These are phyloP conservation scores for Reticulitermes lucifugus DNA, from an alignment of 2,888 invertebrate genomes.

Conservation along the genomic window DNA sequence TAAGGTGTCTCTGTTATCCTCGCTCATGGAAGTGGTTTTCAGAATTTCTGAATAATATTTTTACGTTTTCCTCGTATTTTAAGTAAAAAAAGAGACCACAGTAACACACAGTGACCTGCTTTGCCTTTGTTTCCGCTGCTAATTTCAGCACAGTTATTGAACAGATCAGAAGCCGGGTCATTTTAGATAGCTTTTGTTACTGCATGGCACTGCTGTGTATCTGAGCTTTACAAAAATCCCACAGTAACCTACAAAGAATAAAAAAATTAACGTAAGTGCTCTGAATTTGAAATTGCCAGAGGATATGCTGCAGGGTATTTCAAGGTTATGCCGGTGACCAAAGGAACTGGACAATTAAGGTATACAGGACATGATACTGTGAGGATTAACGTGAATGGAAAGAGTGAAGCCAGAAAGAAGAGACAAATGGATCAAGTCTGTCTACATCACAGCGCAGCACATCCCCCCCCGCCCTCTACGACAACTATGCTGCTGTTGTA, in stretches of 20 bases:
- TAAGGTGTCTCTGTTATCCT: no score
- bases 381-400: neutral
- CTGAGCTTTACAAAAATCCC: no score
- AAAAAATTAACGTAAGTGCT: neutral
- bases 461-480: neutral
- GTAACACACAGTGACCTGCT: no score
- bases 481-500: slow-evolving; percentile 22
- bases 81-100: no score
- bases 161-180: no score
- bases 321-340: neutral
- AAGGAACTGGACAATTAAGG: neutral
- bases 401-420: slow-evolving; percentile 13
- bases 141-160: no score
- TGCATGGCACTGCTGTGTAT: no score
- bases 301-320: neutral
- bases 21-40: no score
- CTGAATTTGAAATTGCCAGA: neutral
- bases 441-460: neutral
- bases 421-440: slow-evolving; percentile 21
- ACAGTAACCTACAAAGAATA: neutral
- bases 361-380: neutral
- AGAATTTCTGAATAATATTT: no score
- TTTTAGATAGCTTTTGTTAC: no score
- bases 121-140: no score
- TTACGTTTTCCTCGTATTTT: no score